Conservation (phyloP, 2,888 invertebrate genomes). For the Actias luna region DNA sequence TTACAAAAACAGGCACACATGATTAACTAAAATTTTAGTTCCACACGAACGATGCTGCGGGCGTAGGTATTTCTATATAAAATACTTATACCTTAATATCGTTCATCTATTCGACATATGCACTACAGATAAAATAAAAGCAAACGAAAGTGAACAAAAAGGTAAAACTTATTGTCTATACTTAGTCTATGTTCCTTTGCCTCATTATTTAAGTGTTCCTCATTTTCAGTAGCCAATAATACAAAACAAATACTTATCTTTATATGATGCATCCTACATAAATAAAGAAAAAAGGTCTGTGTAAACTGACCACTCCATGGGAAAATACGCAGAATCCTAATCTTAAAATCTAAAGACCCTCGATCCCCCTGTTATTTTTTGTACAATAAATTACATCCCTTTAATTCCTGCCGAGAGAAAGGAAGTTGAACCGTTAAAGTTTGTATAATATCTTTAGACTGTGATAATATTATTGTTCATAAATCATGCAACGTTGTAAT, state of each 20-base stretch:
- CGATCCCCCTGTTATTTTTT: slow-evolving; percentile 18
- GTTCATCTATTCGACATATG: too few relatives aligned
- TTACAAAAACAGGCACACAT: too few relatives aligned
- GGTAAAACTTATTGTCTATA: not conserved
- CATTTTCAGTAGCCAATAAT: not conserved
- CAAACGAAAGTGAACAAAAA: not conserved
- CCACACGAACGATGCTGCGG: too few relatives aligned
- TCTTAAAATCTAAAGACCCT: slow-evolving; percentile 23
- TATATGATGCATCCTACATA: not conserved
- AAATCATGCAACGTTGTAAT: slow-evolving; percentile 25
- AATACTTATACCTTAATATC: too few relatives aligned
- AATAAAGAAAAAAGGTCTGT: slow-evolving; percentile 17
- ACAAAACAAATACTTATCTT: not conserved
- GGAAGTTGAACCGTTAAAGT: slow-evolving; percentile 46
- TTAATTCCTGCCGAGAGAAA: slow-evolving; percentile 39
- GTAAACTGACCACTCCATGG: slow-evolving; percentile 15
- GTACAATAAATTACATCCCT: slow-evolving; percentile 32
- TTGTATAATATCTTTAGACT: too few relatives aligned
- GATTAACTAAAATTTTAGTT: too few relatives aligned
- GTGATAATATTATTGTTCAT: slow-evolving; percentile 28
- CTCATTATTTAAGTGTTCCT: not conserved
- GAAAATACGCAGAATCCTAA: slow-evolving; percentile 28
- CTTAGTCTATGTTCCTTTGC: not conserved
- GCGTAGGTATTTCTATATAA: too few relatives aligned
- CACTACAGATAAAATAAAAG: not conserved